Percentiles rank a stretch among this genome's conserved stretches.
These are phyloP conservation scores for Astropecten irregularis DNA, from an alignment of 53 echinoderm and acorn worm genomes.

Conservation along the genomic window DNA sequence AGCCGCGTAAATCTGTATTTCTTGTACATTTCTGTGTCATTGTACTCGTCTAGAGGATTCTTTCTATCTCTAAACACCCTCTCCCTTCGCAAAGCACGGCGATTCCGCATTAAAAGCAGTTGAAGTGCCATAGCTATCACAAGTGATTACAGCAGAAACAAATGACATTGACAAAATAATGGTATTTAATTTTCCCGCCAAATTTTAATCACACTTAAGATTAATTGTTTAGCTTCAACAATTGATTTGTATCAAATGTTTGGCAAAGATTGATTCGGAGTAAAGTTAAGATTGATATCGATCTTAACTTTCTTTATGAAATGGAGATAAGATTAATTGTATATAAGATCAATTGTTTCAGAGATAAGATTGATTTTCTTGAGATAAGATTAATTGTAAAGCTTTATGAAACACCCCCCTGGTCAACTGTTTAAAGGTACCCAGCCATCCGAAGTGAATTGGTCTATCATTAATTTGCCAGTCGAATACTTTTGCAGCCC, in stretches of 20 bases:
- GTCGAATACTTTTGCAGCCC: too few species aligned
- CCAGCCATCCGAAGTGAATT: too few species aligned
- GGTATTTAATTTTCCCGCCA: slow-evolving; percentile 1
- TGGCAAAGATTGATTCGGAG: slow-evolving; percentile 1
- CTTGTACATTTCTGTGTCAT: slow-evolving; percentile 10
- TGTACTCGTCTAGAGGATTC: neutral
- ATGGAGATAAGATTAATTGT: slow-evolving; percentile 2
- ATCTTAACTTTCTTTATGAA: neutral
- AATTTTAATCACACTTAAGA: neutral
- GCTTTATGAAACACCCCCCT: slow-evolving; percentile 19
- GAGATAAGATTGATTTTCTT: neutral
- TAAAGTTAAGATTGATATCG: neutral
- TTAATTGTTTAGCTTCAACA: neutral
- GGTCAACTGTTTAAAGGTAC: too few species aligned
- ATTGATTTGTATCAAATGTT: neutral
- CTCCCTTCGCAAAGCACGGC: neutral
- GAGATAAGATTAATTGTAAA: slow-evolving; percentile 16
- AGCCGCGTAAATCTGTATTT: slow-evolving; percentile 7
- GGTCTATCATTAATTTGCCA: too few species aligned
- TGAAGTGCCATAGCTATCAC: slow-evolving; percentile 10
- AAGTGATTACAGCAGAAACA: too few species aligned
- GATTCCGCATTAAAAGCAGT: neutral
- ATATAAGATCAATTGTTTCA: neutral
- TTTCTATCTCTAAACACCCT: slow-evolving; percentile 13
- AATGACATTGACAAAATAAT: neutral